Base-by-base conservation (phyloP, 2,797 vertebrate species). In the Amblyraja radiata region DNA sequence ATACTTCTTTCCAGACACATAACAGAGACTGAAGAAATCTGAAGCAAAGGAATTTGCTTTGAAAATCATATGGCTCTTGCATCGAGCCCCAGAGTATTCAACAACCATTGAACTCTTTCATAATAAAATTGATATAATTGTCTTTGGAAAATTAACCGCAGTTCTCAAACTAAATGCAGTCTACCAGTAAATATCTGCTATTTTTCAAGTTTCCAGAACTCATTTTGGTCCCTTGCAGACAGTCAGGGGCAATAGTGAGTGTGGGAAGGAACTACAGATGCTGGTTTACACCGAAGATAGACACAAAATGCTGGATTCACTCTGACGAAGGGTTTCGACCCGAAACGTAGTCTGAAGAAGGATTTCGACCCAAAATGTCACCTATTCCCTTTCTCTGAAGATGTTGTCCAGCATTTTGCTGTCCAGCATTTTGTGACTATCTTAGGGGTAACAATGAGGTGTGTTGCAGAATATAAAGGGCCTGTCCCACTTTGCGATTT, bases 121-220 rank as follows among this genome's bases (percentile, higher is more conserved):
- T 21, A 88, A 83, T n/a, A 25, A 83, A 68, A 88, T 18, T 88
- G 84, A 88, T 88, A 32, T 21, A n/a, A 88, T 32, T 65, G 28
- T 3, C 63, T 9, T 6, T n/a, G n/a, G 28, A 61, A 88, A 61
- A 65, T 14, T n/a, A n/a, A 7, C 25, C 28, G 21, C 25, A 84
- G 81, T 13, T 63, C 58, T 28, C 28, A 14, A 86, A 86, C 18
- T 18, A 65, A 88, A 88, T 18, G 23, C 10, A 39, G 58, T 61
- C n/a, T 86, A n/a, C 13, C 11, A 28, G 83, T 58, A 84, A 61
- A n/a, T 84, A 86, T 86, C 61, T 61, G 25, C 14, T n/a, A 11
- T n/a, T 86, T 61, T 86, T 7, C 58, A 46, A 86, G 25, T 46
- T 25, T 83, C 46, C 23, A 1, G 9, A 9, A 83, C 10, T 54